Base-by-base conservation (phyloP, 2,113 vertebrate genomes). In the Anoura caudifer region DNA sequence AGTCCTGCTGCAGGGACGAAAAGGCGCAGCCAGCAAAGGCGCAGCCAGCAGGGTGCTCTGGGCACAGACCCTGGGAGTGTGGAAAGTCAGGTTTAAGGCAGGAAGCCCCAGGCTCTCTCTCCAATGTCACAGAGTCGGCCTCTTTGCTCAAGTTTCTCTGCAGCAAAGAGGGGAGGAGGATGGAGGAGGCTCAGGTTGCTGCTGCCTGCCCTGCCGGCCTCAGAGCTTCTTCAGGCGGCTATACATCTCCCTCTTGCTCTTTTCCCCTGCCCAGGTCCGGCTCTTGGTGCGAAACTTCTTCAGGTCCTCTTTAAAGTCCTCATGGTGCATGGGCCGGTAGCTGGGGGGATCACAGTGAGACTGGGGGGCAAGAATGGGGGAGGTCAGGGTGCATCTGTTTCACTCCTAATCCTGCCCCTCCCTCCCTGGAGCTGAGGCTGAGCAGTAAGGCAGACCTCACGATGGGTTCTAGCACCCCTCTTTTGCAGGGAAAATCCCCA, bases 231-330 rank as follows among this genome's bases (percentile, higher is more conserved):
- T 99, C 82, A 99, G 98, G 0, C 99, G 99, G 75, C 99, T 99
- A 98, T 99, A 99, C 98, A 99, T 99, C 65, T 99, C 99, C 67
- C 99, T 97, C 94, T 99, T 99, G 98, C 99, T 99, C 98, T 99
- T 99, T 97, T 99, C 99, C 0, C 99, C 99, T 0, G 99, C 99
- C 99, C 99, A 99, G 38, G 99, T 99, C 1, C 99, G 98, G 97
- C 99, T 99, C 89, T 99, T 99, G 45, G 99, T 99, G 70, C 99
- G 99, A 90, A 99, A 99, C 65, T 98, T 98, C 90, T 99, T 98
- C 94, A 99, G 95, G 93, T 99, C 99, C 85, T 99, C 99, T 96
- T 99, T 99, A 77, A 99, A 99, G 98, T 99, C 99, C 96, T 99
- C 97, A 4, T 99, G 99, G 98, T 99, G 98, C 99, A 99, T 99